These are phyloP conservation scores for Turdus rufiventris DNA, from an alignment of 2,113 vertebrate species.

Conservation along the genomic window DNA sequence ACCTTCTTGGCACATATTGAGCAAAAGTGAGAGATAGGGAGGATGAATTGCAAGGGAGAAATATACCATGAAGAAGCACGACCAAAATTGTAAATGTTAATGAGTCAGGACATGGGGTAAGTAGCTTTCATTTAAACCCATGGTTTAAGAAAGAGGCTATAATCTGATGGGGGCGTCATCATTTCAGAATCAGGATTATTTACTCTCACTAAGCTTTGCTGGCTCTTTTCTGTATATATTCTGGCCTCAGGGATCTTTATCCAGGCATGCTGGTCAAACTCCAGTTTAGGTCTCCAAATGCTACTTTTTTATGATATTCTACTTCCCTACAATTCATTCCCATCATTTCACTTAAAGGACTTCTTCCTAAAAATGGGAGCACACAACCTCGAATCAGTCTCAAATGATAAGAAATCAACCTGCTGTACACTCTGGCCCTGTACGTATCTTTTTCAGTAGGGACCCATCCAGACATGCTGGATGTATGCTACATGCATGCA, in stretches of 20 bases:
- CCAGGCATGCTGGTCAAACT: background rate
- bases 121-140: background rate
- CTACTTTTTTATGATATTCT: background rate
- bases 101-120: background rate
- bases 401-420: background rate
- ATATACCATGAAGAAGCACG: background rate
- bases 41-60: background rate
- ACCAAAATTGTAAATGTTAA: background rate
- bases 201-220: background rate
- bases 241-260: background rate
- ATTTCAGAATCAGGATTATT: background rate
- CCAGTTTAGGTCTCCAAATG: background rate
- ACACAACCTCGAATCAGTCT: background rate
- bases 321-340: background rate
- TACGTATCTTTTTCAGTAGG: fast-evolving
- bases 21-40: background rate
- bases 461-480: background rate
- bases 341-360: background rate
- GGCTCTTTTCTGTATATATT: background rate
- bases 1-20: background rate
- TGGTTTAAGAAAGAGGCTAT: background rate
- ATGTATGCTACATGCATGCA: background rate
- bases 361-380: background rate
- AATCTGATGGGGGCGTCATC: background rate
- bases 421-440: background rate